Evolutionary conservation across 2,797 vertebrate species (phyloP).

Genomic region (Odontamblyopus rebecca): DNA sequence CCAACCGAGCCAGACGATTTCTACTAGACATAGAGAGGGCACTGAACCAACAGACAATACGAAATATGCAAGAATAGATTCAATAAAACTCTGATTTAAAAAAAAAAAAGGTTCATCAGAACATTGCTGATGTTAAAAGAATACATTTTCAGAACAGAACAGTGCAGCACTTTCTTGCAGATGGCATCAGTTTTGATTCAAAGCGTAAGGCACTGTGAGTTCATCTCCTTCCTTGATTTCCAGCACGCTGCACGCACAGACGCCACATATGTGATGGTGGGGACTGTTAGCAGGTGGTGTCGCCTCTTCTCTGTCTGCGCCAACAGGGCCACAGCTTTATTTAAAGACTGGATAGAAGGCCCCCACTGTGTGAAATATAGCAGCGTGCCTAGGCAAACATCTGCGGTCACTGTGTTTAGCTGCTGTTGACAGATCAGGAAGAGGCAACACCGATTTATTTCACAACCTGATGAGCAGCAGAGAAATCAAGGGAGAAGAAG

Average conservation of each 20-base stretch:
- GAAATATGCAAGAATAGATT: no score
- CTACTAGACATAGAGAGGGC: no score
- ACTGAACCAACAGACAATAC: no score
- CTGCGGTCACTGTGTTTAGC: conserved; percentile 10
- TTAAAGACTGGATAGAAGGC: conserved; percentile 21
- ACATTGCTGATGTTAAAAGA: no score
- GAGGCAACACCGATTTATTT: neutral
- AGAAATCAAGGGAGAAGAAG: neutral
- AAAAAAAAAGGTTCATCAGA: no score
- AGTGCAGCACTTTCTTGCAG: no score
- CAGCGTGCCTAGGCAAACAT: conserved; percentile 8
- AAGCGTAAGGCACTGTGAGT: no score
- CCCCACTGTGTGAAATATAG: conserved; percentile 10
- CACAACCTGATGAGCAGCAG: neutral
- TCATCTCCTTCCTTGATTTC: conserved; percentile 16
- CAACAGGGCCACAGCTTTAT: conserved; percentile 17
- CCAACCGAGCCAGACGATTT: no score
- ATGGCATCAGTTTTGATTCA: no score
- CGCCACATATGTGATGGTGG: conserved; percentile 9
- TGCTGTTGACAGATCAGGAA: conserved; percentile 16
- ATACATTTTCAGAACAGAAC: no score
- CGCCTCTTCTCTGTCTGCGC: conserved; percentile 18
- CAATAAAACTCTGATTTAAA: no score
- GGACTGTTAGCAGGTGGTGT: conserved; percentile 27
- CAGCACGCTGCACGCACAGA: conserved; percentile 6